These are phyloP conservation scores for Elegia similella DNA, from an alignment of 2,888 invertebrate species.

Conservation along the genomic window DNA sequence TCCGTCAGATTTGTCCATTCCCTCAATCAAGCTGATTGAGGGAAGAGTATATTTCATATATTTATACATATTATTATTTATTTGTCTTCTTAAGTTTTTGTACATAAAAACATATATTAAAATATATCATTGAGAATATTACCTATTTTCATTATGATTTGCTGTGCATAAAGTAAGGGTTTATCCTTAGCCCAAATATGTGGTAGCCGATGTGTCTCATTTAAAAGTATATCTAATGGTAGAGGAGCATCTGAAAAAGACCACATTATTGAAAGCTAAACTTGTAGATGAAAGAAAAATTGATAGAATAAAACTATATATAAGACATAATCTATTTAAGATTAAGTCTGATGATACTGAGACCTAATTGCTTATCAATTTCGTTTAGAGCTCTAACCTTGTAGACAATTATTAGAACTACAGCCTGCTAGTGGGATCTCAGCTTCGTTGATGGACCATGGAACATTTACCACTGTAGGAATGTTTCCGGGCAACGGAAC, in stretches of 20 bases:
- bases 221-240: conserved; percentile 55
- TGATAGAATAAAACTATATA: no score
- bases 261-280: no score
- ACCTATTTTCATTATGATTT: conserved; percentile 86
- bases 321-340: neutral
- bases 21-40: no score
- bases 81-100: no score
- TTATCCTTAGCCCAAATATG: conserved; percentile 84
- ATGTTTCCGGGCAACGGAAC: conserved; percentile 95
- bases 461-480: conserved; percentile 86
- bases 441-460: conserved; percentile 45
- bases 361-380: neutral
- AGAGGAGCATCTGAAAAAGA: conserved; percentile 45
- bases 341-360: neutral
- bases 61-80: no score
- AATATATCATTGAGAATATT: conserved; percentile 24
- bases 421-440: conserved; percentile 42
- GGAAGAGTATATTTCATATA: no score
- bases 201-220: conserved; percentile 75
- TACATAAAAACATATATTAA: no score
- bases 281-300: no score
- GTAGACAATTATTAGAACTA: conserved; percentile 42
- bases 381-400: conserved; percentile 37
- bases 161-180: conserved; percentile 87
- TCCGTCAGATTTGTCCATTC: no score